phyloP scores from a whole-genome alignment of 2,113 vertebrate genomes.

The Stegostoma tigrinum region DNA sequence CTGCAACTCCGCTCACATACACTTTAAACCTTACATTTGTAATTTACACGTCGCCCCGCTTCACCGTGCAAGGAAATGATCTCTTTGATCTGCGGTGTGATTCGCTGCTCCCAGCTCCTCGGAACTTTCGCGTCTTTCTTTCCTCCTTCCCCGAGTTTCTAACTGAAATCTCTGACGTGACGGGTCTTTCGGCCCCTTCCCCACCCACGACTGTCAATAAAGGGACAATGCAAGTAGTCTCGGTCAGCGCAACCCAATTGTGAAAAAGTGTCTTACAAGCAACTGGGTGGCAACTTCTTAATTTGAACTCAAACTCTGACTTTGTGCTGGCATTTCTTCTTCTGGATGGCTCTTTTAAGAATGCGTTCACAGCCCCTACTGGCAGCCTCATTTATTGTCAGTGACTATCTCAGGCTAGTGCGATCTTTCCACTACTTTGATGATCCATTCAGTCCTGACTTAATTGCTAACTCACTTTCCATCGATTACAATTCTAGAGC shows the following conservation, averaged over 20 bases:
- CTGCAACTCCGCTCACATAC: neutral
- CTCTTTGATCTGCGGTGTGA: neutral
- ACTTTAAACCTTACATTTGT: neutral
- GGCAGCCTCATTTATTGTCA: neutral
- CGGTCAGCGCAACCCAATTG: no score
- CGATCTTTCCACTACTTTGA: neutral
- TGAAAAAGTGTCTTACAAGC: neutral
- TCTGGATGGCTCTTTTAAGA: neutral
- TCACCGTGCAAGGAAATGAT: neutral
- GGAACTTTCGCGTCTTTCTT: neutral
- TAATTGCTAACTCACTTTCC: neutral
- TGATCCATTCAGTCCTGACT: neutral
- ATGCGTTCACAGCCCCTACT: neutral
- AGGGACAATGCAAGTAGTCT: neutral
- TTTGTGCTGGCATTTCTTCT: neutral
- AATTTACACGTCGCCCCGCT: neutral
- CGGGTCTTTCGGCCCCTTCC: neutral
- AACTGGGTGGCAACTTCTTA: neutral
- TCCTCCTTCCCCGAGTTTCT: neutral
- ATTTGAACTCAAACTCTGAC: neutral
- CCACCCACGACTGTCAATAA: neutral
- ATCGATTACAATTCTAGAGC: neutral
- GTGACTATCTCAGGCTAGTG: no score
- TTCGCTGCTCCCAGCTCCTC: neutral
- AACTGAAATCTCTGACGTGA: constrained; percentile 6